Evolutionary conservation across 2,797 vertebrate species (phyloP).

Genomic region (Melanotaenia parkinsoni): DNA sequence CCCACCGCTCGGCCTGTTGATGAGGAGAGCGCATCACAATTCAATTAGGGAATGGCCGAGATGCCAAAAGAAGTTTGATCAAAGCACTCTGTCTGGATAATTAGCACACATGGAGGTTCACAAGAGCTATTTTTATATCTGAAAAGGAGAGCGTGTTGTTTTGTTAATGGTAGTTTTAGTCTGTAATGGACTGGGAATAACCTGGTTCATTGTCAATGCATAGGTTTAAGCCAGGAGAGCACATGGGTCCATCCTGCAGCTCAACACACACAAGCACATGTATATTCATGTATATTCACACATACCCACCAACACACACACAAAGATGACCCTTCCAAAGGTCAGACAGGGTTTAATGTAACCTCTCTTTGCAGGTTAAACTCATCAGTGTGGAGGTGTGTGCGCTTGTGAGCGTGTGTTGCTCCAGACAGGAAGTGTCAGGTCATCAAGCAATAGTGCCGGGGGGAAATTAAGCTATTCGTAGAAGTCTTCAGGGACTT

Average conservation of each 20-base stretch:
- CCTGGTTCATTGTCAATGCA: constrained; percentile 72
- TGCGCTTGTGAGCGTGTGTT: constrained; percentile 29
- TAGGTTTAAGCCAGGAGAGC: constrained; percentile 52
- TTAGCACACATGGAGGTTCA: constrained; percentile 64
- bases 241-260: constrained; percentile 28
- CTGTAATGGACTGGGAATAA: constrained; percentile 72
- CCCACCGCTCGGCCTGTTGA: constrained; percentile 69
- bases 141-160: constrained; percentile 63
- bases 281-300: constrained; percentile 2
- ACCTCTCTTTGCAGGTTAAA: constrained; percentile 58
- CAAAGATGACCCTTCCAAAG: constrained; percentile 52
- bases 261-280: constrained; percentile 27
- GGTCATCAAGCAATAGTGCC: constrained; percentile 62
- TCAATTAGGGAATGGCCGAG: constrained; percentile 72
- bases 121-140: constrained; percentile 75
- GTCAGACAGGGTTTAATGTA: constrained; percentile 53
- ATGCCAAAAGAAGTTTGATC: constrained; percentile 77
- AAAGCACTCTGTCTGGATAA: constrained; percentile 72
- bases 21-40: constrained; percentile 71
- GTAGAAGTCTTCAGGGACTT: constrained; percentile 69
- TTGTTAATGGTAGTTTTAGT: constrained; percentile 73
- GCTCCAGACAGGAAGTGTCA: constrained; percentile 68
- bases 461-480: constrained; percentile 65
- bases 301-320: constrained; percentile 5
- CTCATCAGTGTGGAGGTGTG: constrained; percentile 48